Percentiles rank a stretch among this genome's conserved stretches.
phyloP scores from a whole-genome alignment of 2,113 vertebrate species.

The Cinclus mexicanus region DNA sequence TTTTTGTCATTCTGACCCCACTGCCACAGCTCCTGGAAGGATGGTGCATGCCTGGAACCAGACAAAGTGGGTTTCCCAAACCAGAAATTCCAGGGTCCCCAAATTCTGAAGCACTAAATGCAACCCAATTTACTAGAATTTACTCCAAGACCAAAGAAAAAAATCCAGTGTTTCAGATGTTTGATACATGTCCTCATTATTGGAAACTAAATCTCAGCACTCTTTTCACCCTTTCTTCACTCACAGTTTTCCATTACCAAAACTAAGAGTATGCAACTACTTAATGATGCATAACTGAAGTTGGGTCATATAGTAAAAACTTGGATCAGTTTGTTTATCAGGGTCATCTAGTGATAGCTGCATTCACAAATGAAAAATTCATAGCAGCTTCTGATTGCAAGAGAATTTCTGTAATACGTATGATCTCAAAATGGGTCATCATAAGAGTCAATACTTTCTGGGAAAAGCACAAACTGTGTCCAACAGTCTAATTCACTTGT shows the following conservation, averaged over 20 bases:
- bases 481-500: background rate
- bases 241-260: background rate
- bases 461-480: background rate
- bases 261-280: background rate
- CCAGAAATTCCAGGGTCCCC: background rate
- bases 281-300: background rate
- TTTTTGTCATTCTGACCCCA: background rate
- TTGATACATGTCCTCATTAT: accelerated
- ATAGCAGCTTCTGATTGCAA: background rate
- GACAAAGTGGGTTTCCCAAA: accelerated
- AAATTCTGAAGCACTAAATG: background rate
- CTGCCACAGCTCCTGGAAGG: background rate
- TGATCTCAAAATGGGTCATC: background rate
- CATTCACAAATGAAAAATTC: background rate
- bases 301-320: background rate
- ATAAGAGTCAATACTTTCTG: background rate
- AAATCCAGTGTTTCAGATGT: background rate
- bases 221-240: background rate
- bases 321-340: background rate
- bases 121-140: background rate
- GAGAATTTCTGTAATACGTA: background rate
- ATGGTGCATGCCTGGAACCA: background rate
- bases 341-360: background rate
- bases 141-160: background rate
- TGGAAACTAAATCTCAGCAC: background rate